Conservation (phyloP, 1,140 invertebrate species). For the Drosophila hydei region DNA sequence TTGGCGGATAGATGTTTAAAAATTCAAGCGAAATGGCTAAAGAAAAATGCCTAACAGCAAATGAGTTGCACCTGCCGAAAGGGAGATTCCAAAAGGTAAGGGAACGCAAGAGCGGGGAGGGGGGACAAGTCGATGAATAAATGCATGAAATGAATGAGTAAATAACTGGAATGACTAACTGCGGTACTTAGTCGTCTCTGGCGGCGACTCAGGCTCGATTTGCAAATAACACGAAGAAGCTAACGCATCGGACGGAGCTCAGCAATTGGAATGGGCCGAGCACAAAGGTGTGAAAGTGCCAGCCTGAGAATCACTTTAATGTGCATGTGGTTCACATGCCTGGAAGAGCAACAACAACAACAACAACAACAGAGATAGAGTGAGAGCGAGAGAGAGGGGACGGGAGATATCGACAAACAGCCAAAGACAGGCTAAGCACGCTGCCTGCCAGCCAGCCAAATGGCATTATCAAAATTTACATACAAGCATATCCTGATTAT, state of each 20-base stretch:
- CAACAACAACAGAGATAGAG: background rate
- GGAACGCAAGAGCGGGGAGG: too few species aligned
- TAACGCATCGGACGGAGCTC: background rate
- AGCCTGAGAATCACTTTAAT: slow-evolving; percentile 32
- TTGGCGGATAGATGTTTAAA: slow-evolving; percentile 60
- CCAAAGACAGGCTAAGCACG: slow-evolving; percentile 21
- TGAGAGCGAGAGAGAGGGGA: background rate
- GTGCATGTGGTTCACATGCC: slow-evolving; percentile 24
- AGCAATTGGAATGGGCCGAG: slow-evolving; percentile 8
- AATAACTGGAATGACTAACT: slow-evolving; percentile 76
- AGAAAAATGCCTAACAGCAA: slow-evolving; percentile 64
- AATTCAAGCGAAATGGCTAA: slow-evolving; percentile 55
- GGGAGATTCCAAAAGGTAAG: background rate
- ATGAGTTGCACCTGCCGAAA: slow-evolving; percentile 66
- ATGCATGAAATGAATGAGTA: slow-evolving; percentile 80
- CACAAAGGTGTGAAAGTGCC: slow-evolving; percentile 43
- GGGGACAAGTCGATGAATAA: slow-evolving; percentile 65
- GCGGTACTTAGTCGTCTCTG: slow-evolving; percentile 54
- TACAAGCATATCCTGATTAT: slow-evolving; percentile 80
- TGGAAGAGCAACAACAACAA: slow-evolving; percentile 14
- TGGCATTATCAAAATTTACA: slow-evolving; percentile 81
- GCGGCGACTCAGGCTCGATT: slow-evolving; percentile 27
- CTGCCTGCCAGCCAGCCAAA: slow-evolving; percentile 54
- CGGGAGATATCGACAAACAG: too few species aligned
- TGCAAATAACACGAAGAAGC: slow-evolving; percentile 12